Evolutionary conservation across 2,113 vertebrate species (phyloP), one percentile per base, ranked within the genome.

Genomic region (Zosterops pallidus): DNA sequence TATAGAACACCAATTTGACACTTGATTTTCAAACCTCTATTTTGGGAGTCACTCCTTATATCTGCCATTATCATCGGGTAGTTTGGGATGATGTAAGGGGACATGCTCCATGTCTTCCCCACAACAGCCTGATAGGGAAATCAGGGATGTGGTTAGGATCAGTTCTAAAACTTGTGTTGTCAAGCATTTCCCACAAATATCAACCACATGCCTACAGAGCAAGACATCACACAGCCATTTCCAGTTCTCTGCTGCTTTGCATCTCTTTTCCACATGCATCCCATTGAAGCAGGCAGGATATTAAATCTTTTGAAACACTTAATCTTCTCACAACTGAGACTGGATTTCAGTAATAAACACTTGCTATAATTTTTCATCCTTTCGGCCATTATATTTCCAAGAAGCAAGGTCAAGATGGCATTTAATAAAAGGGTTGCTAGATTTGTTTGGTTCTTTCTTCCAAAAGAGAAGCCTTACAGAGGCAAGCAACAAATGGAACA

Each of bases 281-380:
- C 42, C 78, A 62, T 22, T 83, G 79, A 77, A 88, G 37, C 55
- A 67, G 52, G 25, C 71, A 95, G 60, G 60, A 86, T 90, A 90
- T 41, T 92, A n/a, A 84, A 78, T 78, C 75, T 77, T 94, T 74
- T 76, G 46, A 91, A 94, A 80, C 23, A 80, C 67, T 50, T 85
- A 85, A 80, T 95, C 62, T 85, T 83, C 83, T 89, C 56, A 53
- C 56, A 89, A 22, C 65, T 65, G 62, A 76, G 69, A 56, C n/a
- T 91, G 37, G 46, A 62, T 82, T 94, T 85, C 57, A 62, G 84
- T 89, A 94, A 94, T 85, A 96, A 95, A 94, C 65, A 90, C 78
- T 94, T 62, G 37, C 23, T 37, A 42, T 80, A 86, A 67, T 89
- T 94, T 92, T 92, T 94, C 75, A 90, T 87, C 71, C 78, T 91